Percentiles rank a stretch among this genome's conserved stretches.
phyloP scores from a whole-genome alignment of 1,140 invertebrate genomes.

The Fopius arisanus region DNA sequence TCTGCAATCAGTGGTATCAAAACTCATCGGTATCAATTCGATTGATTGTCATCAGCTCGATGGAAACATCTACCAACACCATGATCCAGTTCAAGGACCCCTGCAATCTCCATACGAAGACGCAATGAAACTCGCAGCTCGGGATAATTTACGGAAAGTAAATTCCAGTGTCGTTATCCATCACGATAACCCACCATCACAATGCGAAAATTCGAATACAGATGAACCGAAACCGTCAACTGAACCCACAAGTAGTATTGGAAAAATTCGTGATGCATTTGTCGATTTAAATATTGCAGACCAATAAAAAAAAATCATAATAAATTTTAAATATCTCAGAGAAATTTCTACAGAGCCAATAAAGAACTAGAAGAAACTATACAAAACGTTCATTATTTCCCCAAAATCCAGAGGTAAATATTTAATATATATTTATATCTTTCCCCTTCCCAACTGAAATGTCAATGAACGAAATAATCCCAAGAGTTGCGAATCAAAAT shows the following conservation, averaged over 20 bases:
- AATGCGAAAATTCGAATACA: neutral
- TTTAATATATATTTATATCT: too few species aligned
- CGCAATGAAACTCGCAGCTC: constrained; percentile 67
- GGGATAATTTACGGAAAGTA: constrained; percentile 46
- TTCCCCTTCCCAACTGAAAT: too few species aligned
- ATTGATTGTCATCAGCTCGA: constrained; percentile 51
- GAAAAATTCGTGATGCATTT: neutral
- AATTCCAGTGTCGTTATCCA: constrained; percentile 43
- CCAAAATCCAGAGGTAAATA: too few species aligned
- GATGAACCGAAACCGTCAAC: neutral
- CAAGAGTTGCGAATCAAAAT: too few species aligned
- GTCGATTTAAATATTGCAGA: neutral
- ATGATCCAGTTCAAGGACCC: constrained; percentile 72
- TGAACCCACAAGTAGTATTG: neutral
- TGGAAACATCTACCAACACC: constrained; percentile 67
- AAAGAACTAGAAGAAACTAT: too few species aligned
- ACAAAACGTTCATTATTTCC: too few species aligned
- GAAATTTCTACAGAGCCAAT: too few species aligned
- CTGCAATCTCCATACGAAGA: constrained; percentile 74
- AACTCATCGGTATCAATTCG: neutral
- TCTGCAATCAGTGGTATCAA: constrained; percentile 16
- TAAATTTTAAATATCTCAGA: too few species aligned
- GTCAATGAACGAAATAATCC: too few species aligned
- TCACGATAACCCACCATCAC: neutral
- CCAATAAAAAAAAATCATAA: constrained; percentile 4